These are phyloP conservation scores for Agapornis roseicollis DNA, from an alignment of 2,113 vertebrate species.

Conservation along the genomic window DNA sequence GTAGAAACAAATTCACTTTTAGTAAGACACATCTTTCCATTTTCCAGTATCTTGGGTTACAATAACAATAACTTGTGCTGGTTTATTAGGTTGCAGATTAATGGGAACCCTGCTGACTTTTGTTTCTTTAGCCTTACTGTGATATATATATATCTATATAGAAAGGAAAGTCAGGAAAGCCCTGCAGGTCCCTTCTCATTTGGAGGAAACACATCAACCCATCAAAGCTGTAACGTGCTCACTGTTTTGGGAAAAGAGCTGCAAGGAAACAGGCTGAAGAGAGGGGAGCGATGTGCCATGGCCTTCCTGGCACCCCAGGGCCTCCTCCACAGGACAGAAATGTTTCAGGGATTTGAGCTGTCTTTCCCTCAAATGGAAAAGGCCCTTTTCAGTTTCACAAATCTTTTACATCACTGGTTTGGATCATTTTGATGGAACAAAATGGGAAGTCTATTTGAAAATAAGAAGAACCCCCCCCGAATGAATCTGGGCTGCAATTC, in stretches of 20 bases:
- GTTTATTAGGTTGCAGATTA: background rate
- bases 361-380: background rate
- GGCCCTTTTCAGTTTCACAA: background rate
- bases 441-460: background rate
- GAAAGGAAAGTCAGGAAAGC: background rate
- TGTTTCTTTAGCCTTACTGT: background rate
- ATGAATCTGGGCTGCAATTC: background rate
- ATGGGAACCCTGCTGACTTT: background rate
- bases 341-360: background rate
- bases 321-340: background rate
- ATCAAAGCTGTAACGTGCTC: background rate
- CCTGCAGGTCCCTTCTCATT: background rate
- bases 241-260: background rate
- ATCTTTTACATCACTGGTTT: background rate
- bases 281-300: accelerated
- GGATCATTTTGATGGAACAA: background rate
- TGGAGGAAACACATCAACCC: background rate
- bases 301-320: background rate
- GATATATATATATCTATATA: background rate
- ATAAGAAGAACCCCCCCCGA: no score
- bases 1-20: background rate
- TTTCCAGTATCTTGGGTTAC: background rate
- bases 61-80: background rate
- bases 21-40: background rate
- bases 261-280: background rate